Conservation (phyloP, 2,113 vertebrate genomes). For the Mesocricetus auratus region DNA sequence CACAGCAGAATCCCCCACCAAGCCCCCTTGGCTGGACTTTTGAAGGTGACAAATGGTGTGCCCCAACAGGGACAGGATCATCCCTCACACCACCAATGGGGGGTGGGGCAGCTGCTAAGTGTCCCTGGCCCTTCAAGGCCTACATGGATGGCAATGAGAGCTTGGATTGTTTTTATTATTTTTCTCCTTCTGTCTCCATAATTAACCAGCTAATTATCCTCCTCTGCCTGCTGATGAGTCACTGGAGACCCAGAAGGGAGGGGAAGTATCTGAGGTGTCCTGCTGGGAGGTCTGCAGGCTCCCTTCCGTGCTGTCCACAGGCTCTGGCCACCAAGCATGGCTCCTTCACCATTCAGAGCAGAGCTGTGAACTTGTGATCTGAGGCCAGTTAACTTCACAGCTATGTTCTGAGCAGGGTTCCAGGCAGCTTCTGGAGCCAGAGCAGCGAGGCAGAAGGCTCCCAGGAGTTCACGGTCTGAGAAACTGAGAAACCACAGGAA, state of each 20-base stretch:
- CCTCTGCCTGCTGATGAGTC: conserved; percentile 62
- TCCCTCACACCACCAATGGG: conserved; percentile 62
- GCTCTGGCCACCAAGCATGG: conserved; percentile 3
- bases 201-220: conserved; percentile 63
- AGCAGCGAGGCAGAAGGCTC: accelerated
- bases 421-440: conserved; percentile 12
- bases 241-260: conserved; percentile 21
- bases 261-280: not conserved
- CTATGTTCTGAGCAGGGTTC: not conserved
- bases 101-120: too few species aligned
- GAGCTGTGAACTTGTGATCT: conserved; percentile 7
- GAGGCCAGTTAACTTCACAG: conserved; percentile 33
- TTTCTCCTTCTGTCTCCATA: not conserved
- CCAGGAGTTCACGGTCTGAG: not conserved
- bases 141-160: not conserved
- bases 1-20: conserved; percentile 84
- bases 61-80: conserved; percentile 73
- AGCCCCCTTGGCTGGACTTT: conserved; percentile 70
- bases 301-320: not conserved
- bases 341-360: not conserved
- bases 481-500: not conserved
- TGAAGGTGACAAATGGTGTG: conserved; percentile 82
- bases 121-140: not conserved
- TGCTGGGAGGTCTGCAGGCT: not conserved
- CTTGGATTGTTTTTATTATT: not conserved